A percentile compares a stretch with the other conserved stretches of the same genome.
Evolutionary conservation across 2,113 vertebrate species (phyloP).

Genomic region (Colossoma macropomum): DNA sequence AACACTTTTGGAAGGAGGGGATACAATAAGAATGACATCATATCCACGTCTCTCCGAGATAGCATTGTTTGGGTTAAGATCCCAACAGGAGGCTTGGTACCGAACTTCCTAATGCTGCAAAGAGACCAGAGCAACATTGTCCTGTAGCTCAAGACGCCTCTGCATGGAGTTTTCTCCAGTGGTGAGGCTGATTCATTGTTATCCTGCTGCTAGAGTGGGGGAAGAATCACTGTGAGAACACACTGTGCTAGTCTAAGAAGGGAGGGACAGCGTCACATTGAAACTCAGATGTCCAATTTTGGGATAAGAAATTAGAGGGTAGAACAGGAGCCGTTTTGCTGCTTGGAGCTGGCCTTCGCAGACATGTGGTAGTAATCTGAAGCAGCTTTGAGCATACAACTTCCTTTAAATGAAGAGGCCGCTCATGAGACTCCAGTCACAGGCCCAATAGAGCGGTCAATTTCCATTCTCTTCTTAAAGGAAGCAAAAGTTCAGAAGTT

Average conservation of each 20-base stretch:
- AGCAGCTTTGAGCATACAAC: slow-evolving; percentile 74
- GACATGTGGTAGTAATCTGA: slow-evolving; percentile 82
- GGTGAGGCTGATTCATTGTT: slow-evolving; percentile 62
- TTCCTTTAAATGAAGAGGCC: slow-evolving; percentile 76
- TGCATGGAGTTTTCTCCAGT: slow-evolving; percentile 13
- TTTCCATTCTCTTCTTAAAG: slow-evolving; percentile 68
- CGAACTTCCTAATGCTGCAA: slow-evolving; percentile 20
- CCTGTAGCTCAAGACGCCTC: neutral
- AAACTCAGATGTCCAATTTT: slow-evolving; percentile 81
- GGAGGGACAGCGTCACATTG: slow-evolving; percentile 72
- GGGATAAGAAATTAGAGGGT: slow-evolving; percentile 84
- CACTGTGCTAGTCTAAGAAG: slow-evolving; percentile 60
- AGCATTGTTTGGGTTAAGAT: slow-evolving; percentile 37
- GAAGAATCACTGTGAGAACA: slow-evolving; percentile 73
- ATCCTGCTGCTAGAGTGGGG: slow-evolving; percentile 66
- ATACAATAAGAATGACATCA: slow-evolving; percentile 44
- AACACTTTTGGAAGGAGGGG: slow-evolving; percentile 14
- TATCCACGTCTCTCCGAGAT: slow-evolving; percentile 5
- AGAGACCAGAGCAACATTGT: slow-evolving; percentile 41
- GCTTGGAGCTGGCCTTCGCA: slow-evolving; percentile 70
- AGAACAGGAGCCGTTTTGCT: slow-evolving; percentile 71
- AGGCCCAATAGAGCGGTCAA: slow-evolving; percentile 62
- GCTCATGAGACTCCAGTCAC: slow-evolving; percentile 67
- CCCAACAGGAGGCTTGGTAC: neutral
- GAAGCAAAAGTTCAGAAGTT: slow-evolving; percentile 52